phyloP scores from a whole-genome alignment of 1,140 invertebrate genomes.

The Aphelinus atriplicis region DNA sequence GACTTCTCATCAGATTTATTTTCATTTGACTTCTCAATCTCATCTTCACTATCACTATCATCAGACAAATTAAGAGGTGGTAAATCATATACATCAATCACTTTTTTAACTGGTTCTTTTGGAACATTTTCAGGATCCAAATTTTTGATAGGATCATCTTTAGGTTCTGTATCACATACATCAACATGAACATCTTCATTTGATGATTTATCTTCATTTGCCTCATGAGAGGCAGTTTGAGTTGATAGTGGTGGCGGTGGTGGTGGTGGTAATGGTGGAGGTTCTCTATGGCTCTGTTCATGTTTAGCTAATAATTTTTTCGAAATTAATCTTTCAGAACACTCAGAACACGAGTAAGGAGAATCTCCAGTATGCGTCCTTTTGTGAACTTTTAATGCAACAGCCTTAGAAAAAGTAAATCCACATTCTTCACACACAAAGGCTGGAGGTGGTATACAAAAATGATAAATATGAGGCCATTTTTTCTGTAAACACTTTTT shows the following conservation, averaged over 20 bases:
- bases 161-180: conserved; percentile 25
- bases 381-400: conserved; percentile 85
- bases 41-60: conserved; percentile 79
- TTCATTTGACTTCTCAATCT: conserved; percentile 56
- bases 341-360: conserved; percentile 78
- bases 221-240: not conserved
- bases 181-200: conserved; percentile 23
- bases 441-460: conserved; percentile 80
- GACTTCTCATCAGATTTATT: conserved; percentile 36
- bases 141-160: not conserved
- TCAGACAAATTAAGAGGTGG: conserved; percentile 82
- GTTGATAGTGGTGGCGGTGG: not conserved
- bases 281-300: conserved; percentile 67
- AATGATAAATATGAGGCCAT: conserved; percentile 91
- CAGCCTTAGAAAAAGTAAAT: conserved; percentile 76
- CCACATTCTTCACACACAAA: conserved; percentile 85
- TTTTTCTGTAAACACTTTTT: conserved; percentile 87
- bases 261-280: conserved; percentile 36
- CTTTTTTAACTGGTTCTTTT: conserved; percentile 58
- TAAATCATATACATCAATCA: conserved; percentile 75
- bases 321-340: conserved; percentile 81
- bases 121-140: not conserved
- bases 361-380: conserved; percentile 77
- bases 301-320: conserved; percentile 81
- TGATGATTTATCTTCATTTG: not conserved